Evolutionary conservation across 1,140 invertebrate species (phyloP), one percentile per base, ranked within the genome.

Genomic region (Eumaeus atala): DNA sequence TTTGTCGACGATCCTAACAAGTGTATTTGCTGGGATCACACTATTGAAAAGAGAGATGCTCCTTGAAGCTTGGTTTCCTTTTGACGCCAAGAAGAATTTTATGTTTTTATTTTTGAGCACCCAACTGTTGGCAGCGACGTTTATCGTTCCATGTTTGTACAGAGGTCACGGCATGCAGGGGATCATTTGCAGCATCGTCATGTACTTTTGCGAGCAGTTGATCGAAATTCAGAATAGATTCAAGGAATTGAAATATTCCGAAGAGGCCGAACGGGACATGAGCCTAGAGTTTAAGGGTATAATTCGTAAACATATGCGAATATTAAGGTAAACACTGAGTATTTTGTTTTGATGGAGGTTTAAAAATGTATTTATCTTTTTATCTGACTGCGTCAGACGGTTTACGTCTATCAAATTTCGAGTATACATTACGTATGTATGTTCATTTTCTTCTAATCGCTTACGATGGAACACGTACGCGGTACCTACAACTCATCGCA

Each of bases 151-250:
- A 9, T 64, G 66, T 49, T 56, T 72, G 11, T 73, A 62, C n/a
- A 62, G 82, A 66, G 73, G 65, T 2, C 71, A 75, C 16, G 72
- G 73, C 7, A 74, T 84, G 47, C 74, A 83, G 59, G 78, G 78
- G 0, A 61, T 84, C 5, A 67, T 83, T 6, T 84, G 79, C 51
- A 74, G 72, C 51, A 59, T 85, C 42, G 65, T 75, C 7, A 75
- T 82, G 69, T 85, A 84, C 59, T 61, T 84, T n/a, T 80, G 79
- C 47, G 79, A 85, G 47, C 82, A 85, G 44, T 54, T 85, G 21
- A 47, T 69, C 9, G 71, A 79, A 40, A 36, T 85, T 10, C 80
- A 82, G 51, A 38, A 61, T 0, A 66, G 62, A 48, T 55, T 85
- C 5, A 69, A 56, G 40, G 14, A 9, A 18, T 66, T 84, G 44